Base-by-base conservation (phyloP, 2,113 vertebrate species). In the Amphiprion ocellaris region DNA sequence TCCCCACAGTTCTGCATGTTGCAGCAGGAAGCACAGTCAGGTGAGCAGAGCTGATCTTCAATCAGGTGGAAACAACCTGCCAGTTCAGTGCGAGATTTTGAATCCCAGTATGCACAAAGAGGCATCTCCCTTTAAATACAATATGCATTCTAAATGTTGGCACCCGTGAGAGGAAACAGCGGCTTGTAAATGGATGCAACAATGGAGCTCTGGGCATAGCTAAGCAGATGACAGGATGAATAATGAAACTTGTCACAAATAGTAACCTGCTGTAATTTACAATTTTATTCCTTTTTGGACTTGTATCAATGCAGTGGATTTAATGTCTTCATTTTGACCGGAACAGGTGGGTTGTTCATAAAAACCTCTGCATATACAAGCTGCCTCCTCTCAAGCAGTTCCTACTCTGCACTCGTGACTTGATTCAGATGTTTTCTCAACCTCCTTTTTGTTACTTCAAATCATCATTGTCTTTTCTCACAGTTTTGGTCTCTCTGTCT, bases 61-160 rank as follows among this genome's bases (percentile, higher is more conserved):
- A 10, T 69, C 19, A 46, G 37, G 26, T 70, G 54, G 15, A 30
- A 80, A 60, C 6, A 73, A 41, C 65, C 26, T 15, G 24, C 17
- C 14, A 39, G 12, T 2, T 37, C 23, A 46, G 19, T 50, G 64
- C 24, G 49, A 33, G 61, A 77, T 37, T 65, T 52, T 37, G 49
- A 55, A 56, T 50, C 41, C 66, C 73, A 26, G 12, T 44, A 17
- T 50, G 41, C 70, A 68, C 33, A 44, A 26, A 69, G 46, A 71
- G 64, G 58, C 23, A 2, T 1, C 6, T 30, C 10, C 78, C n/a
- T 64, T 60, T 64, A 14, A 52, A 69, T 54, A 83, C 73, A 83
- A 74, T 71, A 10, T 50, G n/a, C 44, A 30, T 33, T 68, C 30
- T 16, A 53, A 66, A 77, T 74, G 49, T 28, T 79, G 41, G 39